Base-by-base conservation (phyloP, 2,797 vertebrate species). In the Zonotrichia albicollis region DNA sequence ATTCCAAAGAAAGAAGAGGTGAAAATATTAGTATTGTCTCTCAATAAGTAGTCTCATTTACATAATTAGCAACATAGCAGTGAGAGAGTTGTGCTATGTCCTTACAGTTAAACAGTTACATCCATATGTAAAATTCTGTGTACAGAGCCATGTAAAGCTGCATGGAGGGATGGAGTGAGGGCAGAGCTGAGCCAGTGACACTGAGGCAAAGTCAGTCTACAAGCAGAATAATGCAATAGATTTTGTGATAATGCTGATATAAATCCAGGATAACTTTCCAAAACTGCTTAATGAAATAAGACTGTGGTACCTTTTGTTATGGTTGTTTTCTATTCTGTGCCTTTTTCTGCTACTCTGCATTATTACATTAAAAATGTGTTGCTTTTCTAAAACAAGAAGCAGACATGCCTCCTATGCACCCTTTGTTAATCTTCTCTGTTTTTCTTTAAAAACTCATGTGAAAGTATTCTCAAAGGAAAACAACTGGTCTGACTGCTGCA, bases 51-150 rank as follows among this genome's bases (percentile, higher is more conserved):
- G 27, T 9, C 19, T 75, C 21, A 54, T 81, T 68, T 61, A 36
- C 26, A 14, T 72, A 72, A 93, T 70, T 48, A 75, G 54, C n/a
- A 72, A 34, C 18, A 13, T 0, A 62, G 30, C 30, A 70, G 15
- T 20, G 21, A 68, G 40, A 36, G 29, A n/a, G 34, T 4, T 75
- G 18, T 58, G 42, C 2, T n/a, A 7, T 7, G 32, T 79, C 79
- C 48, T 87, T n/a, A 16, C 30, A 74, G 15, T 53, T 34, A 34
- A 65, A 70, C 7, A 51, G 9, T 30, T 71, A 12, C 3, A 58
- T 5, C 50, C 30, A 7, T 5, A 18, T 16, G 5, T 20, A 68
- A 5, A 15, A 6, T 5, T 5, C 1, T 2, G 8, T 0, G 3
- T 15, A 6, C 29, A 22, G 10, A 62, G 30, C 14, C 23, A 17